Base-by-base conservation (phyloP, 2,797 vertebrate species). In the Synaphobranchus kaupii region DNA sequence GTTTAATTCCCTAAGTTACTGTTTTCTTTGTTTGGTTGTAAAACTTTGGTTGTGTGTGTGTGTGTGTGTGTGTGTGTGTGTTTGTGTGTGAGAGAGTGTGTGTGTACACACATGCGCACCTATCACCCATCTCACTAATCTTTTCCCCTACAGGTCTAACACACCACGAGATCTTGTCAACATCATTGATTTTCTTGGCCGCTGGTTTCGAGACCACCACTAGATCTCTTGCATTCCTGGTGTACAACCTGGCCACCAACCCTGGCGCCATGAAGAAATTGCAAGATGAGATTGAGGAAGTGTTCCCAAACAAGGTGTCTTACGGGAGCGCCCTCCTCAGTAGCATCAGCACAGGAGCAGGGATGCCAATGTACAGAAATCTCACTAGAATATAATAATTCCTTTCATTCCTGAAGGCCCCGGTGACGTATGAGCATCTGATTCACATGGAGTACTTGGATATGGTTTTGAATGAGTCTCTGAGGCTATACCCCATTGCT, bases 381-480 rank as follows among this genome's bases (percentile, higher is more conserved):
- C 2, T 68, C 6, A 68, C n/a, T 10, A 63, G 8, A 63, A 63
- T 22, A 7, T 22, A 6, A n/a, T 22, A 22, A 68, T 63, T 44
- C 22, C 85, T 20, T 85, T 47, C 84, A 54, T 44, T 52, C 22
- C 83, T n/a, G 0, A 15, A 97, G 96, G 91, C 91, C 48, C 2
- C 92, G 4, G 85, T 95, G 63, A 92, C 94, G 0, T 97, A 96
- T 85, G 91, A 88, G 0, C 0, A 89, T 0, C 3, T 97, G 90
- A 93, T 90, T 88, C 94, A 96, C 87, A 96, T 97, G 97, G 96
- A 97, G 0, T 97, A 96, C 89, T 92, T 97, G 0, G 94, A 97
- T 4, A 91, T 93, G 58, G 94, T 94, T 47, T 88, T 97, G 89
- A 96, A 92, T 0, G 95, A 97, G 90, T 91, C 93, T 6, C 93